Evolutionary conservation across 2,797 vertebrate species (phyloP).

Genomic region (Typhlichthys eigenmanni): DNA sequence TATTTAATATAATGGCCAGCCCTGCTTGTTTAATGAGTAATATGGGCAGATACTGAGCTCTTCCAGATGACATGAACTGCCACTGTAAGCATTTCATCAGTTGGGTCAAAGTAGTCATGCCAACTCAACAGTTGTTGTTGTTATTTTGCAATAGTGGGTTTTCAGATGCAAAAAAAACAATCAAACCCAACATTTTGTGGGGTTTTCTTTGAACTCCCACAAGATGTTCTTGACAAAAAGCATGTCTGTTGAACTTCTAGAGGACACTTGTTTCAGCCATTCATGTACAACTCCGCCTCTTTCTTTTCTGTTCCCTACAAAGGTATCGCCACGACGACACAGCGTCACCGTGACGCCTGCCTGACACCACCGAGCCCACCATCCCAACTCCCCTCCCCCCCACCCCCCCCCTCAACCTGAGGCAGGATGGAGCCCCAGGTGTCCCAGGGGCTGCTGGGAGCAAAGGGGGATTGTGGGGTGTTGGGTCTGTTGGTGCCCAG

Average conservation of each 20-base stretch:
- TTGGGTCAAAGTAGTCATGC: constrained; percentile 48
- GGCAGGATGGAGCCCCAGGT: constrained; percentile 83
- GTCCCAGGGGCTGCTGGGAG: constrained; percentile 60
- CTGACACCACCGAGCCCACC: constrained; percentile 12
- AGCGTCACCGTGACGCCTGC: constrained; percentile 11
- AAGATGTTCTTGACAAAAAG: constrained; percentile 24
- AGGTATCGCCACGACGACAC: constrained; percentile 51
- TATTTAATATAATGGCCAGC: constrained; percentile 54
- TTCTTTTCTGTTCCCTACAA: constrained; percentile 15
- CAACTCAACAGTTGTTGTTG: constrained; percentile 40
- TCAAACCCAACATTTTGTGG: constrained; percentile 5
- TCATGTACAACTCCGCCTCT: neutral
- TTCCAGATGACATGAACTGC: constrained; percentile 71
- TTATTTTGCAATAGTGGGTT: constrained; percentile 5
- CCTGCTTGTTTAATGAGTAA: constrained; percentile 63
- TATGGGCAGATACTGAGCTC: constrained; percentile 59
- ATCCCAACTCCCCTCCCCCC: constrained; percentile 24
- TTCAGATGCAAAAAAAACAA: too few species aligned
- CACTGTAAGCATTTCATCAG: constrained; percentile 54
- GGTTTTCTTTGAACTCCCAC: constrained; percentile 26
- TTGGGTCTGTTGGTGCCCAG: constrained; percentile 84
- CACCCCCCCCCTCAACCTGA: constrained; percentile 40
- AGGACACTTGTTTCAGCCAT: neutral
- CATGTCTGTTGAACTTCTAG: constrained; percentile 7
- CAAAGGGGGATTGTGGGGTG: constrained; percentile 80